Percentiles rank a stretch among this genome's conserved stretches.
phyloP scores from a whole-genome alignment of 2,113 vertebrate species.

The Colius striatus region DNA sequence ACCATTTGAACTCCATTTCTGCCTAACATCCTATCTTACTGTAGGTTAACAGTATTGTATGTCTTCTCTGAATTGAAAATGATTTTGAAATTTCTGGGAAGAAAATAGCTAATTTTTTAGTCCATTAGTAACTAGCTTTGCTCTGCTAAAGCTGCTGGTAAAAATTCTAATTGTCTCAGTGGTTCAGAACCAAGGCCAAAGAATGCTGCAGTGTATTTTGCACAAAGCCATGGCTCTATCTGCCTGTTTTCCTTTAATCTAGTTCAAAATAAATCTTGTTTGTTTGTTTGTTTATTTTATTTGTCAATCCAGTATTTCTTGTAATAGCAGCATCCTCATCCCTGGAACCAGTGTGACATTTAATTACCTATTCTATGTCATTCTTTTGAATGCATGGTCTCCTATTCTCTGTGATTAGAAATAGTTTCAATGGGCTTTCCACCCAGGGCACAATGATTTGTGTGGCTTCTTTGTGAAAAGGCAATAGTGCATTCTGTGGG shows the following conservation, averaged over 20 bases:
- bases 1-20: neutral
- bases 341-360: neutral
- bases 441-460: neutral
- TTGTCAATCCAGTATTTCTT: neutral
- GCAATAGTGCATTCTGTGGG: neutral
- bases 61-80: neutral
- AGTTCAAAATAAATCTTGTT: neutral
- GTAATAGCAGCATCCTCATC: neutral
- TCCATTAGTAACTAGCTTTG: neutral
- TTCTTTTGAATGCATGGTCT: constrained; percentile 36
- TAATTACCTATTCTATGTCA: neutral
- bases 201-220: neutral
- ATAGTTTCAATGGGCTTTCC: accelerated
- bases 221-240: neutral
- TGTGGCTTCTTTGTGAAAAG: neutral
- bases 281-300: neutral
- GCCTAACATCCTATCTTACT: neutral
- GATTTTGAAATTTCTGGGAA: neutral
- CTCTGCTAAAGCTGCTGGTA: neutral
- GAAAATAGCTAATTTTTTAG: neutral
- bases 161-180: neutral
- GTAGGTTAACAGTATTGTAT: neutral
- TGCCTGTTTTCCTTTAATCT: neutral
- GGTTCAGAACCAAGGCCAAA: neutral
- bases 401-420: neutral